Evolutionary conservation across 2,113 vertebrate genomes (phyloP).

Genomic region (Sciurus niger): DNA sequence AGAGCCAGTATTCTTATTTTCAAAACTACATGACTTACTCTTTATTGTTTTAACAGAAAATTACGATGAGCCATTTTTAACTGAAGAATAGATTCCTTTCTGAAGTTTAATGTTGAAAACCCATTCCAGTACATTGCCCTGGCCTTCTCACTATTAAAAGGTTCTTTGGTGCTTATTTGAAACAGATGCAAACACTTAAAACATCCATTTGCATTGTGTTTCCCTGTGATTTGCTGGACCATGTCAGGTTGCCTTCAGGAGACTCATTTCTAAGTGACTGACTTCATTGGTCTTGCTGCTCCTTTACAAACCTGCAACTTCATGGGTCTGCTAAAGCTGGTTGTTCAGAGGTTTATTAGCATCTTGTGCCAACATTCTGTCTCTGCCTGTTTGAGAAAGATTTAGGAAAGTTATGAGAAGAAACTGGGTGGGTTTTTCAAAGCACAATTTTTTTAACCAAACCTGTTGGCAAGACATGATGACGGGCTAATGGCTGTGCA

Average conservation of each 20-base stretch:
- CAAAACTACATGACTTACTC: constrained; percentile 24
- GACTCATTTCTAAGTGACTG: constrained; percentile 70
- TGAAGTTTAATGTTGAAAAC: constrained; percentile 71
- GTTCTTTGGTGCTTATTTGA: constrained; percentile 78
- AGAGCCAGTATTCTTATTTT: constrained; percentile 56
- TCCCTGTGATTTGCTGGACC: constrained; percentile 70
- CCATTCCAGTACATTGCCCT: constrained; percentile 33
- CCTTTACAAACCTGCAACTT: constrained; percentile 45
- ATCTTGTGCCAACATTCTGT: constrained; percentile 73
- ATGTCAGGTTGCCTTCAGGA: constrained; percentile 77
- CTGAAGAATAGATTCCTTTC: constrained; percentile 59
- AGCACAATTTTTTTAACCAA: constrained; percentile 62
- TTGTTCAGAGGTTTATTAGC: neutral
- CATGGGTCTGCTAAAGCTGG: constrained; percentile 26
- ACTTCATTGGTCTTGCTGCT: constrained; percentile 59
- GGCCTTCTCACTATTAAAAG: constrained; percentile 59
- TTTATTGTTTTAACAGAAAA: constrained; percentile 72
- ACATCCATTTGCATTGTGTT: constrained; percentile 70
- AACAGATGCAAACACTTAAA: constrained; percentile 84
- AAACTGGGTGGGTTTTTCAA: constrained; percentile 69
- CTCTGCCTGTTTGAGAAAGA: constrained; percentile 61
- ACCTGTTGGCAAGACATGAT: constrained; percentile 47
- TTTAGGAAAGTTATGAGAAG: constrained; percentile 35
- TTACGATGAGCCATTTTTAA: constrained; percentile 64
- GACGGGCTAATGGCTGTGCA: constrained; percentile 30